These are phyloP conservation scores for Arothron firmamentum DNA, from an alignment of 2,113 vertebrate species.

Conservation along the genomic window DNA sequence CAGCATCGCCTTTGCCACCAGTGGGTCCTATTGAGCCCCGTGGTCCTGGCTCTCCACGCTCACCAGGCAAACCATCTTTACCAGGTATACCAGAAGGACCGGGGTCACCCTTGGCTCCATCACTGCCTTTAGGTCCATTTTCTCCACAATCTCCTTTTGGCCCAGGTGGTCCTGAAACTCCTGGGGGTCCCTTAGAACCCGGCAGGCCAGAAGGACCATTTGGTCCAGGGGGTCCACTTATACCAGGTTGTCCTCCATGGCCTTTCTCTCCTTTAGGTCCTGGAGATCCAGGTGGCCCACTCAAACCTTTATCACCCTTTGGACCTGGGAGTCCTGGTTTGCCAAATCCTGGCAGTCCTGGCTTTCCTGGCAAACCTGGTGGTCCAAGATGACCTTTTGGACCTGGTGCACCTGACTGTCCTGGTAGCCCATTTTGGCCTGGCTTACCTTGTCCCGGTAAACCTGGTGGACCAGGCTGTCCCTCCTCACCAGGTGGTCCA, in stretches of 20 bases:
- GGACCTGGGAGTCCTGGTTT: constrained; percentile 89
- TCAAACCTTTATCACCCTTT: constrained; percentile 88
- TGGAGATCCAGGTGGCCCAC: constrained; percentile 78
- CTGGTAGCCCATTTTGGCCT: constrained; percentile 85
- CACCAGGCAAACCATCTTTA: constrained; percentile 86
- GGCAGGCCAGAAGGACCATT: constrained; percentile 80
- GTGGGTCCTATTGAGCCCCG: constrained; percentile 82
- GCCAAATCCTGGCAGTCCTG: constrained; percentile 87
- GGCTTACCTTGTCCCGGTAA: constrained; percentile 86
- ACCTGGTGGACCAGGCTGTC: constrained; percentile 85
- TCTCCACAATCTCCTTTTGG: constrained; percentile 88
- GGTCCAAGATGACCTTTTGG: constrained; percentile 89
- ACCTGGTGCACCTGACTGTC: constrained; percentile 87
- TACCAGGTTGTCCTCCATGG: constrained; percentile 80
- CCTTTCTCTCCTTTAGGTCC: constrained; percentile 92
- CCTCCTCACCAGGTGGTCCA: constrained; percentile 80
- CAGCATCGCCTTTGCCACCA: constrained; percentile 87
- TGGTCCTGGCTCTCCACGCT: constrained; percentile 84
- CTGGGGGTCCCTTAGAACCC: constrained; percentile 83
- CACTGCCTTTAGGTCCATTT: constrained; percentile 82
- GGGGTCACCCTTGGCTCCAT: constrained; percentile 82
- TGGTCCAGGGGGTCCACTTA: constrained; percentile 82
- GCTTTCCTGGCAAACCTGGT: constrained; percentile 86
- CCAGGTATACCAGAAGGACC: constrained; percentile 87
- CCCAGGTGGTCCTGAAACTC: constrained; percentile 82